A percentile compares a stretch with the other conserved stretches of the same genome.
Conservation (phyloP, 2,113 vertebrate species). For the Marmota monax region DNA sequence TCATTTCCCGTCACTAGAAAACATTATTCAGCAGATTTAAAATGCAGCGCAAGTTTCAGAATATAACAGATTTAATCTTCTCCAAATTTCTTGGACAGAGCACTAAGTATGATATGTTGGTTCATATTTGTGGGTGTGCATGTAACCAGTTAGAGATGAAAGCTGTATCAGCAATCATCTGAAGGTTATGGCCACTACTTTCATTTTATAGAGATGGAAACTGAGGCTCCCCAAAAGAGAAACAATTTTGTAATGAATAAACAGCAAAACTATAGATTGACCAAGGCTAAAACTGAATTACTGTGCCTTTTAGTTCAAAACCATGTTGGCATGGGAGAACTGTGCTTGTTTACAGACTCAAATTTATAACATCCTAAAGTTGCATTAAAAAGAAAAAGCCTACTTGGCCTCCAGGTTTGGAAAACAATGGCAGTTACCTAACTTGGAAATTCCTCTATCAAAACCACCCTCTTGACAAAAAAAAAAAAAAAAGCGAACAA, state of each 20-base stretch:
- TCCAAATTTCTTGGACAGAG: conserved; percentile 63
- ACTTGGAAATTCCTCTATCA: background rate
- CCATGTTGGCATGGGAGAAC: background rate
- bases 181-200: background rate
- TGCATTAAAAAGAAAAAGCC: background rate
- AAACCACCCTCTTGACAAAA: fast-evolving
- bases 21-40: conserved; percentile 64
- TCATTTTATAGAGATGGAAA: conserved; percentile 39
- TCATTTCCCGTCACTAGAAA: conserved; percentile 70
- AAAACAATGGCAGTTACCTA: background rate
- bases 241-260: background rate
- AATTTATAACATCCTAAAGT: background rate
- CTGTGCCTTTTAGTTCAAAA: background rate
- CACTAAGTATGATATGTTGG: conserved; percentile 60
- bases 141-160: background rate
- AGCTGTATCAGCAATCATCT: background rate
- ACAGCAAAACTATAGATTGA: background rate
- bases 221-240: background rate
- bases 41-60: conserved; percentile 17
- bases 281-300: conserved; percentile 13
- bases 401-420: background rate
- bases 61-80: conserved; percentile 61
- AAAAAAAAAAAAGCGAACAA: background rate
- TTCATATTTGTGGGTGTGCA: background rate
- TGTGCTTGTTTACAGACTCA: background rate